Evolutionary conservation across 1,140 invertebrate genomes (phyloP), one percentile per base, ranked within the genome.

Genomic region (Coenobita brevimanus): DNA sequence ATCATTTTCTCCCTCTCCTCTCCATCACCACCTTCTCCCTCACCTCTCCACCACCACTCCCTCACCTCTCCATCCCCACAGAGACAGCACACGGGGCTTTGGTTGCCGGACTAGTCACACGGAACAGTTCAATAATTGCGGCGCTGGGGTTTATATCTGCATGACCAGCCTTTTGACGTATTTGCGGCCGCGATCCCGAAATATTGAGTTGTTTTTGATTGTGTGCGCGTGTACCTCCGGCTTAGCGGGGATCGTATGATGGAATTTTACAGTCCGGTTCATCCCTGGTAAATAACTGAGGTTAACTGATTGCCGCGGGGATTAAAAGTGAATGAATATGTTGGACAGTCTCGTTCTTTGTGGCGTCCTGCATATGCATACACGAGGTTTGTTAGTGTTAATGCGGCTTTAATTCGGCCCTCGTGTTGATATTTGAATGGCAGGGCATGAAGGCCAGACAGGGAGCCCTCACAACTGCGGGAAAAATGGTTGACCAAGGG

Each of bases 291-390:
- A 82, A 67, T 71, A 82, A 69, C 62, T 43, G 64, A 82, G 33
- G 36, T 43, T 36, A 82, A 82, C 80, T 82, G 80, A 82, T 82
- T 82, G 80, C 62, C 67, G 46, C 80, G 27, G 3, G 69, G 80
- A 82, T 82, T 82, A 82, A 71, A 82, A 69, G 64, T 33, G 80
- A 82, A 82, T 82, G 80, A 82, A 82, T 82, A 82, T 82, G 80
- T 82, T 71, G 62, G 62, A 54, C 80, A 50, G 33, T 1, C 80
- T 50, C 41, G 71, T 43, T 4, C 46, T 38, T 41, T 17, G 13
- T 41, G 46, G 46, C 46, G n/a, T 82, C 38, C 43, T 82, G 41
- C 80, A 82, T 82, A 82, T 82, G 46, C 64, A 82, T 60, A 33
- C 41, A 54, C 27, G 10, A 1, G 64, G 62, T n/a, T 4, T 3